A percentile compares a stretch with the other conserved stretches of the same genome.
Conservation (phyloP, 1,140 invertebrate genomes). For the Sitobion miscanthi region DNA sequence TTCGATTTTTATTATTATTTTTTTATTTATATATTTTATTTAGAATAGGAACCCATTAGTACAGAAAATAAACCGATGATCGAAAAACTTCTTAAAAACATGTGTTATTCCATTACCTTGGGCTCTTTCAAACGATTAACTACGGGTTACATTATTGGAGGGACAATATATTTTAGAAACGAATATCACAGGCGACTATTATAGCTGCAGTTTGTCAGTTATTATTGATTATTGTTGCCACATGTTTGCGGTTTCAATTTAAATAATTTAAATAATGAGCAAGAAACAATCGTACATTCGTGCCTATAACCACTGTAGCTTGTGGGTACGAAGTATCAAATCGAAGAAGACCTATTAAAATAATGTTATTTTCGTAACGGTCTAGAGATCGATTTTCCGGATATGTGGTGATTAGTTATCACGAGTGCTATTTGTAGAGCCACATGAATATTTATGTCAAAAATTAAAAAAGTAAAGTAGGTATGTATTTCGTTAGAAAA, state of each 20-base stretch:
- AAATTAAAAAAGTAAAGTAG: too few relatives aligned
- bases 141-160: background rate
- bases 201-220: background rate
- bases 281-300: background rate
- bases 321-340: background rate
- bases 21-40: constrained; percentile 53
- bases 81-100: constrained; percentile 43
- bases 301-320: too few relatives aligned
- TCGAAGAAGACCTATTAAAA: background rate
- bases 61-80: constrained; percentile 42
- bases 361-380: background rate
- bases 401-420: background rate
- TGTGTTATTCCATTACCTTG: background rate
- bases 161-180: background rate
- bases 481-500: too few relatives aligned
- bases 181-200: background rate
- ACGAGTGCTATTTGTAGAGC: background rate
- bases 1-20: constrained; percentile 46
- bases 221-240: background rate
- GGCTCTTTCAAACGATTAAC: background rate
- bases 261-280: background rate
- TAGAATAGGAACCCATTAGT: constrained; percentile 28
- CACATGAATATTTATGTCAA: background rate
- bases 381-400: background rate
- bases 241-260: background rate